Conservation (phyloP, 2,888 invertebrate species). For the Cantharis rustica region DNA sequence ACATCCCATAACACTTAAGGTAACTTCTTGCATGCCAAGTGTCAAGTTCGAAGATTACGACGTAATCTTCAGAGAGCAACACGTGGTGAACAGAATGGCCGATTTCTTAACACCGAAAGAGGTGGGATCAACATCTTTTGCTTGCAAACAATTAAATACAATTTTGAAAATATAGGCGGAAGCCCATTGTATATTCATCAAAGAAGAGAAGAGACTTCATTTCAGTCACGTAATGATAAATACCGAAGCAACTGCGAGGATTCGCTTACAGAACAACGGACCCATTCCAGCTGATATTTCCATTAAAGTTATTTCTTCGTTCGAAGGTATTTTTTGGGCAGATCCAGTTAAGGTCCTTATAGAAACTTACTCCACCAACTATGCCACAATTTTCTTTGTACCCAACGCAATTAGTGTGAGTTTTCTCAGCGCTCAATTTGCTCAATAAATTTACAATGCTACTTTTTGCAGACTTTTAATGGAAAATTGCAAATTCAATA, state of each 20-base stretch:
- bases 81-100: constrained; percentile 56
- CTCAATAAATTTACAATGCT: not conserved
- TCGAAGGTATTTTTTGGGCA: constrained; percentile 46
- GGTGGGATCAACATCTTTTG: not conserved
- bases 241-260: constrained; percentile 43
- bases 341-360: constrained; percentile 46
- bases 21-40: constrained; percentile 62
- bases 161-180: constrained; percentile 44
- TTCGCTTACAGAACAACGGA: constrained; percentile 54
- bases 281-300: constrained; percentile 48
- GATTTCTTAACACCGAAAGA: constrained; percentile 5
- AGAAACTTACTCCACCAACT: constrained; percentile 48
- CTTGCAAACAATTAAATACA: not conserved
- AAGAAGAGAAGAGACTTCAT: constrained; percentile 49
- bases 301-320: constrained; percentile 36
- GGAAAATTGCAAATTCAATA: constrained; percentile 42
- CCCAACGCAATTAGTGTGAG: constrained; percentile 55
- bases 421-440: not conserved
- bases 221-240: constrained; percentile 53
- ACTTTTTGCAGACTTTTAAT: constrained; percentile 42
- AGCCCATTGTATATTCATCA: constrained; percentile 49
- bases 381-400: constrained; percentile 51
- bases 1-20: constrained; percentile 58
- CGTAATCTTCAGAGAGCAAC: constrained; percentile 65
- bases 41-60: constrained; percentile 63